These are phyloP conservation scores for Cosmorhoe ocellata DNA, from an alignment of 2,888 invertebrate genomes.

Conservation along the genomic window DNA sequence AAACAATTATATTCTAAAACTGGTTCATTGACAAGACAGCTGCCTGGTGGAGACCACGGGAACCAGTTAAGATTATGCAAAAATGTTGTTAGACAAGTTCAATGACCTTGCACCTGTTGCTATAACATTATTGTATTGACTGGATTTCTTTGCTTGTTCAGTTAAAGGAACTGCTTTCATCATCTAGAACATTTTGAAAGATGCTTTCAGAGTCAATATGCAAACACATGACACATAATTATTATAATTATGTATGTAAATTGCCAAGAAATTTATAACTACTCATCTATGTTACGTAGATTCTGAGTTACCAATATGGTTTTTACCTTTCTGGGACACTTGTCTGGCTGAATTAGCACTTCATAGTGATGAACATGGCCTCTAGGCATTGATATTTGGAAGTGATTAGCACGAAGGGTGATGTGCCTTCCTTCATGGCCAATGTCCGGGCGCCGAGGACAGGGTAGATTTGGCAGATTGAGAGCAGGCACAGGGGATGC, in stretches of 20 bases:
- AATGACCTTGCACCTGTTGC: conserved; percentile 26
- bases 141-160: conserved; percentile 8
- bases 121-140: conserved; percentile 15
- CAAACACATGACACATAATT: no score
- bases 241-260: no score
- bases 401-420: conserved; percentile 98
- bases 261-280: no score
- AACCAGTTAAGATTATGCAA: conserved; percentile 27
- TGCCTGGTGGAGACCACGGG: conserved; percentile 18
- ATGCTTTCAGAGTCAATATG: no score
- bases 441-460: conserved; percentile 97
- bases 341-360: conserved; percentile 99
- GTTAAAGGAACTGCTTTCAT: no score
- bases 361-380: conserved; percentile 99
- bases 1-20: conserved; percentile 11
- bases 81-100: conserved; percentile 25
- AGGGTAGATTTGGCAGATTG: conserved; percentile 94
- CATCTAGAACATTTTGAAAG: background rate
- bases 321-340: conserved; percentile 98
- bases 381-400: conserved; percentile 99
- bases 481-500: conserved; percentile 87
- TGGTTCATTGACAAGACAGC: conserved; percentile 17
- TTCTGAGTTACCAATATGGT: no score
- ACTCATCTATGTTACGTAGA: no score
- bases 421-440: conserved; percentile 98